These are phyloP conservation scores for Platycheirus albimanus DNA, from an alignment of 2,888 invertebrate species.

Conservation along the genomic window DNA sequence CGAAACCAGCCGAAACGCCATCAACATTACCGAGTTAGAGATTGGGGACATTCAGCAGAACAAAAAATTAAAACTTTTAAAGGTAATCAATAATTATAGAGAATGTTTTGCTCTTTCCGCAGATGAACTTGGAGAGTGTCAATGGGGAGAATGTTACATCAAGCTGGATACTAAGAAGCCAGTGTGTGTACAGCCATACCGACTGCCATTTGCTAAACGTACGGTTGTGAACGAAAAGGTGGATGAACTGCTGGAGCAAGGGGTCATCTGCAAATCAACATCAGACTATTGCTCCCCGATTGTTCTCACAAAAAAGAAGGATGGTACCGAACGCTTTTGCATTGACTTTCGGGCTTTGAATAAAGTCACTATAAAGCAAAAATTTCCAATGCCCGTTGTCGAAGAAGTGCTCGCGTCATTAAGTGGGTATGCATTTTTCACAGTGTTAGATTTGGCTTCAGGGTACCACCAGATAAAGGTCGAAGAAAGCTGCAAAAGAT, in stretches of 20 bases:
- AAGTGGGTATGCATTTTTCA: neutral
- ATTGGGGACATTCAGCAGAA: neutral
- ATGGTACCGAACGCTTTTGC: neutral
- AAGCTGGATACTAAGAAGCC: neutral
- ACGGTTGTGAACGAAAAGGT: neutral
- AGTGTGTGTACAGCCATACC: neutral
- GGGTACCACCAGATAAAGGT: neutral
- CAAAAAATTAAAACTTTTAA: neutral
- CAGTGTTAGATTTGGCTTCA: neutral
- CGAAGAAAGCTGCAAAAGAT: neutral
- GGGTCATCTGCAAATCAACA: neutral
- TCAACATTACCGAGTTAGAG: neutral
- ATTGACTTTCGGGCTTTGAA: neutral
- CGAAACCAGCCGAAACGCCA: neutral
- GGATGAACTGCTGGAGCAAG: neutral
- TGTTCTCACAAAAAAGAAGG: too few species aligned
- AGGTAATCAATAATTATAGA: too few species aligned
- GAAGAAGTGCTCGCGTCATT: neutral
- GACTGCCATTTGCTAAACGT: neutral
- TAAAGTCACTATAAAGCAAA: neutral
- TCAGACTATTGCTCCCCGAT: neutral
- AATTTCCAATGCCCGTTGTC: neutral
- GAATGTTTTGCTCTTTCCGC: too few species aligned
- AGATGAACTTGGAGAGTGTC: neutral
- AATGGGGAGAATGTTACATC: neutral